These are phyloP conservation scores for Lota lota DNA, from an alignment of 2,113 vertebrate species.

Conservation along the genomic window DNA sequence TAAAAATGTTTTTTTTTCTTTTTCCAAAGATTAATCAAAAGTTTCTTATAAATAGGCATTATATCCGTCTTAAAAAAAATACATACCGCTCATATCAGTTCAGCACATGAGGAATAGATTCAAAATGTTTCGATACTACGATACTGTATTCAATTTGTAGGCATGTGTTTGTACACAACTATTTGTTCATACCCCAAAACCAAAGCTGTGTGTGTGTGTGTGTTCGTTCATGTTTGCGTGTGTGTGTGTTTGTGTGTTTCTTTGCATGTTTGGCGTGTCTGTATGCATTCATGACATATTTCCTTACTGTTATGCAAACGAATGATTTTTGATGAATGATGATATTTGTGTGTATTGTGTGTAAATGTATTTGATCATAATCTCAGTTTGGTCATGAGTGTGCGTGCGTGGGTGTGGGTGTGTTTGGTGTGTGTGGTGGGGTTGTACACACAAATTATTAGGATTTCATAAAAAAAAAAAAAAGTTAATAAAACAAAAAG, in stretches of 20 bases:
- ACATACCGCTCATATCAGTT: slow-evolving; percentile 36
- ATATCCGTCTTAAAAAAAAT: slow-evolving; percentile 51
- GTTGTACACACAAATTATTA: slow-evolving; percentile 7
- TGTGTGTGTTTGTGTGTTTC: slow-evolving; percentile 4
- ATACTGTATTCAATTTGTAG: slow-evolving; percentile 27
- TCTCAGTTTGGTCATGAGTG: slow-evolving; percentile 13
- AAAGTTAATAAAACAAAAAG: slow-evolving; percentile 35
- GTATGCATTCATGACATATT: slow-evolving; percentile 2
- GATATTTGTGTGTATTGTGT: too few relatives aligned
- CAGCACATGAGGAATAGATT: slow-evolving; percentile 48
- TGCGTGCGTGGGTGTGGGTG: slow-evolving; percentile 5
- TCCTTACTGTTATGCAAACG: neutral
- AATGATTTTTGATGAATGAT: too few relatives aligned
- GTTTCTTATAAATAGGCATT: slow-evolving; percentile 60
- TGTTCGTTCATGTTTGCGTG: slow-evolving; percentile 12
- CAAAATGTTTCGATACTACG: slow-evolving; percentile 17
- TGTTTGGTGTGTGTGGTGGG: neutral
- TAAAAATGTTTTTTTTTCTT: slow-evolving; percentile 53
- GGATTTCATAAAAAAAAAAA: neutral
- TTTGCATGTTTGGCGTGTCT: slow-evolving; percentile 2
- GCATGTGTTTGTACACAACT: slow-evolving; percentile 38
- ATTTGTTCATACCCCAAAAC: slow-evolving; percentile 52
- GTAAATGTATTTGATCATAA: neutral
- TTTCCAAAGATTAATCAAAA: slow-evolving; percentile 58
- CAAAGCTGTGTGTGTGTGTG: slow-evolving; percentile 20